Base-by-base conservation (phyloP, 2,797 vertebrate genomes). In the Percopsis omiscomaycus region DNA sequence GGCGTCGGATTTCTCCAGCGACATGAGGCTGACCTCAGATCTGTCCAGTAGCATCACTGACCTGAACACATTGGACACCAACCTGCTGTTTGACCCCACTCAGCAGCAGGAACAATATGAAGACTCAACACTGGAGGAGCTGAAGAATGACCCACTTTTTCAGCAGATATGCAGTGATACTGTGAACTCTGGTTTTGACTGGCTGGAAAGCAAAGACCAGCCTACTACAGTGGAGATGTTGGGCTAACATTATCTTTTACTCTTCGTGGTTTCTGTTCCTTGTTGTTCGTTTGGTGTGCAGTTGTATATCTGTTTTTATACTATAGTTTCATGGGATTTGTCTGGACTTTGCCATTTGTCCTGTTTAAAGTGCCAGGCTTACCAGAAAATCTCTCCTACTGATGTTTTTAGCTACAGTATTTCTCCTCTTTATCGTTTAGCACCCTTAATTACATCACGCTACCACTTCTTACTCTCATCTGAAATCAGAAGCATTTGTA, bases 121-220 rank as follows among this genome's bases (percentile, higher is more conserved):
- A 90, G 98, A 98, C 88, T 94, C 97, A 58, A 96, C 96, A 94
- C 96, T 99, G 96, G 98, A 99, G 91, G 98, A 98, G 87, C 92
- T 99, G 84, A 99, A 98, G 91, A 98, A 99, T 37, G 98, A 99
- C 89, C 96, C 97, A 48, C 94, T 99, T 77, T 99, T 99, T 93
- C 97, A 99, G 89, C 98, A 99, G 88, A 99, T 99, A 90, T 99
- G 97, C 94, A 98, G 93, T 87, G 98, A 99, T 90, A 97, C 97
- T 85, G 96, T 98, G 89, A 97, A 93, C 91, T 91, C 96, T 68
- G 95, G 95, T 88, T 99, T 99, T 83, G 98, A 99, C 84, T 99
- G 98, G 98, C 95, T 99, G 91, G 98, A 99, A 88, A 99, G 95
- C 92, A 99, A 99, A 93, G 98, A 99, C 94, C 98, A 99, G 90